phyloP scores from a whole-genome alignment of 2,888 invertebrate species.

The Griposia aprilina region DNA sequence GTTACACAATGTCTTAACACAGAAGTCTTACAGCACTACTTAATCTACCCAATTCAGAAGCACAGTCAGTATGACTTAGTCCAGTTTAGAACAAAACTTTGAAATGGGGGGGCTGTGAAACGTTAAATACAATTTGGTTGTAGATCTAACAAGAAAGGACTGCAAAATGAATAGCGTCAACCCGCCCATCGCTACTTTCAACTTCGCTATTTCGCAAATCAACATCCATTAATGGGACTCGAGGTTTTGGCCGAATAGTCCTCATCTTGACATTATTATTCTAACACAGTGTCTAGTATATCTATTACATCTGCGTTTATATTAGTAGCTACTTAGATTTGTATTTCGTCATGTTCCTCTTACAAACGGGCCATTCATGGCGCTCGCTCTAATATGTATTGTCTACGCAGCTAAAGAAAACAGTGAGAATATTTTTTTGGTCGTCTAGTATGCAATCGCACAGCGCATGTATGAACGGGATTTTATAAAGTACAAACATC shows the following conservation, averaged over 20 bases:
- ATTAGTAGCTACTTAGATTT: conserved; percentile 39
- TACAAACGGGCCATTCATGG: conserved; percentile 62
- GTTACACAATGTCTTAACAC: background rate
- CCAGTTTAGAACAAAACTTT: background rate
- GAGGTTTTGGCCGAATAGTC: conserved; percentile 20
- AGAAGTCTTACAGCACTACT: background rate
- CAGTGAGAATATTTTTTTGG: conserved; percentile 71
- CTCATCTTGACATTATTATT: conserved; percentile 27
- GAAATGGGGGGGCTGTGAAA: background rate
- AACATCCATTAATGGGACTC: conserved; percentile 13
- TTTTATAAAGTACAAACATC: conserved; percentile 16
- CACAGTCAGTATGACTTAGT: background rate
- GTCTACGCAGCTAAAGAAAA: conserved; percentile 65
- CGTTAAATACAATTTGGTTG: background rate
- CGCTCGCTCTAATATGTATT: conserved; percentile 53
- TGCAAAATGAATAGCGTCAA: conserved; percentile 20
- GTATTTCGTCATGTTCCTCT: conserved; percentile 67
- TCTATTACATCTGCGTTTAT: conserved; percentile 32
- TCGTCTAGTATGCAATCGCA: conserved; percentile 57
- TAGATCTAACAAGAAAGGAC: conserved; percentile 12
- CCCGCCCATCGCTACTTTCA: conserved; percentile 25
- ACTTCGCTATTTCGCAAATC: conserved; percentile 30
- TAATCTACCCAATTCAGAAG: background rate
- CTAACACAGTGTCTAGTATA: conserved; percentile 34
- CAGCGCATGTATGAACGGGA: conserved; percentile 26